These are phyloP conservation scores for cat (Felis catus) DNA, from an alignment of 2,113 vertebrate species.

Conservation along the genomic window F.catus_Fca126_mat1.0 CM031419.1:67081001-67081500, in stretches of 20 bases:
- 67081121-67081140: background rate
- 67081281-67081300: background rate
- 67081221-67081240: background rate
- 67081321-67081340: background rate
- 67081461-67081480: background rate
- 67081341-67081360: background rate
- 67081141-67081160: background rate
- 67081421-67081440: background rate
- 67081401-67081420: background rate
- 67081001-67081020: background rate
- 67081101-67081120: background rate
- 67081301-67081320: background rate
- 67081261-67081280: background rate
- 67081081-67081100: background rate
- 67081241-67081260: background rate
- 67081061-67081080: background rate
- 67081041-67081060: background rate
- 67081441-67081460: background rate
- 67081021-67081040: background rate
- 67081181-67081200: too few relatives aligned
- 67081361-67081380: background rate
- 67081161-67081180: rapidly evolving
- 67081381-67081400: background rate
- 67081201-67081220: background rate
- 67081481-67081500: background rate